Base-by-base conservation (phyloP, 1,140 invertebrate species). In the Caerostris extrusa region DNA sequence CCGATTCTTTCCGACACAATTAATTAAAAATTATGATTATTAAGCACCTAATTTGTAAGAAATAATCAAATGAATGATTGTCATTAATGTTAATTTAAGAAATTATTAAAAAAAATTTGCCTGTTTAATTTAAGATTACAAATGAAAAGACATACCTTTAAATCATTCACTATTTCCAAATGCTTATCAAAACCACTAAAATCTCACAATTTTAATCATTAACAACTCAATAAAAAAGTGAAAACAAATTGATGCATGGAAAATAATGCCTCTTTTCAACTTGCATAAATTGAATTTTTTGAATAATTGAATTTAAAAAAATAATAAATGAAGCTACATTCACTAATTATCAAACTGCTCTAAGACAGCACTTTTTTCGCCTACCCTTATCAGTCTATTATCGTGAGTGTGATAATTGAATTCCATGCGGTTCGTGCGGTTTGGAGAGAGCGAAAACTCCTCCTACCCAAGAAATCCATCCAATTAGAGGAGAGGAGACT, bases 381-480 rank as follows among this genome's bases (percentile, higher is more conserved):
- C 19, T 85, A 14, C 17, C 83, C 58, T 57, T 85, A 57, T 57
- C 56, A 85, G 58, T 58, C 56, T 56, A 57, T 58, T 57, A 60
- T 85, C 55, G 55, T 17, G 83, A 50, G 10, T 7, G 71, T 55
- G 71, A 85, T 85, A 85, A 85, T 85, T n/a, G 83, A 57, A 60
- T 85, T 58, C 83, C 56, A 85, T 58, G n/a, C 34, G n/a, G n/a
- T 19, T 50, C 19, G 56, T 58, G 19, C 12, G 56, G 34, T 58
- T n/a, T 55, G 58, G 6, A 50, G 58, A 55, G 17, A 3, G 83
- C n/a, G 56, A 57, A 57, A 85, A 85, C 83, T 85, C 83, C 83
- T 3, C 83, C 83, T 85, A 55, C 56, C 7, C n/a, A 60, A 58
- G 19, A 58, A 19, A 10, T 53, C 3, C 5, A 3, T 5, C 86